These are phyloP conservation scores for Prenolepis imparis DNA, from an alignment of 2,888 invertebrate genomes.

Conservation along the genomic window DNA sequence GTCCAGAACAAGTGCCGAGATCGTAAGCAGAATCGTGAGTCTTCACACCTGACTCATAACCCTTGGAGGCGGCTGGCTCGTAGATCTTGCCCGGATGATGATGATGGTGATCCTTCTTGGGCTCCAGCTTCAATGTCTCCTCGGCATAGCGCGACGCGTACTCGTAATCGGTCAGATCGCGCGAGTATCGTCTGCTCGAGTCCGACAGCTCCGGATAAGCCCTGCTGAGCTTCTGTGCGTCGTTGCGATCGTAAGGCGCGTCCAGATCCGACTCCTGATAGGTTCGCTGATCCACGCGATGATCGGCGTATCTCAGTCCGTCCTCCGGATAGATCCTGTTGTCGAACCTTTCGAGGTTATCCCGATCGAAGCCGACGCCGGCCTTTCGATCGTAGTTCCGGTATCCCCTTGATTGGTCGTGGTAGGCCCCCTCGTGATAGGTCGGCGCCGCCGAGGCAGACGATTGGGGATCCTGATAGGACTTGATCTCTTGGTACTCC, in stretches of 20 bases:
- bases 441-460: constrained; percentile 64
- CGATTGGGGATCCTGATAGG: constrained; percentile 73
- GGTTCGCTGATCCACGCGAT: constrained; percentile 77
- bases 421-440: constrained; percentile 72
- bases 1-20: constrained; percentile 76
- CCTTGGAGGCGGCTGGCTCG: constrained; percentile 80
- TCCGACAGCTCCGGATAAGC: constrained; percentile 78
- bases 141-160: constrained; percentile 83
- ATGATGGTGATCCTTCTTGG: constrained; percentile 81
- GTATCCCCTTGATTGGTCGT: constrained; percentile 73
- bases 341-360: constrained; percentile 82
- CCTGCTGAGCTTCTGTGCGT: constrained; percentile 78
- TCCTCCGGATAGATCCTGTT: constrained; percentile 83
- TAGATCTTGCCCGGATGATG: constrained; percentile 79
- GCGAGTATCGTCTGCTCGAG: constrained; percentile 80
- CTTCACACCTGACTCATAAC: constrained; percentile 84
- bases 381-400: constrained; percentile 80
- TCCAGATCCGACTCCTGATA: constrained; percentile 85
- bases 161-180: constrained; percentile 83
- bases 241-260: constrained; percentile 82
- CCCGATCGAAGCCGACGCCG: constrained; percentile 74
- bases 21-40: constrained; percentile 84
- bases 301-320: constrained; percentile 78
- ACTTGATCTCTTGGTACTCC: constrained; percentile 82
- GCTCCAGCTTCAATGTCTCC: constrained; percentile 83